Conservation (phyloP, 2,888 invertebrate genomes). For the Dynastes grantii region DNA sequence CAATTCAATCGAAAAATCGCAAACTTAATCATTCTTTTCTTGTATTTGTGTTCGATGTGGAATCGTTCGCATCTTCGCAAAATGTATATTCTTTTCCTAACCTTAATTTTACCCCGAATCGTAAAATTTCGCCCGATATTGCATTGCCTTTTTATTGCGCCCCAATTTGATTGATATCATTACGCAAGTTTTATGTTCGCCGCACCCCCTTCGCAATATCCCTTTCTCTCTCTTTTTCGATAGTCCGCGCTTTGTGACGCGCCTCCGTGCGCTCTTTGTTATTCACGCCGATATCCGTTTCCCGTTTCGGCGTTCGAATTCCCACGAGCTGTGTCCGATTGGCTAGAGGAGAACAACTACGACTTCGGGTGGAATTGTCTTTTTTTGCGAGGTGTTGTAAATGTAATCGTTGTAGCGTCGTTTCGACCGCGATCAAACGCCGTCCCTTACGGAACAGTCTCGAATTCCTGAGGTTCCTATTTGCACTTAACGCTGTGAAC, state of each 20-base stretch:
- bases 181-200: slow-evolving; percentile 6
- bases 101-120: not conserved
- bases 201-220: not conserved
- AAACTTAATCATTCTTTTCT: not conserved
- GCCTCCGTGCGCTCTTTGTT: not conserved
- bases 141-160: slow-evolving; percentile 5
- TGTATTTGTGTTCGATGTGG: not conserved
- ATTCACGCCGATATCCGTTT: slow-evolving; percentile 12
- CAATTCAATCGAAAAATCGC: not conserved
- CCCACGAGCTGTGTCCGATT: slow-evolving; percentile 20
- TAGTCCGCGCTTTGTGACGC: not conserved
- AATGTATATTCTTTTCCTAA: not conserved
- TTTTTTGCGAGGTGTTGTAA: slow-evolving; percentile 13
- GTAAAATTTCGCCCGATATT: slow-evolving; percentile 12
- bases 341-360: slow-evolving; percentile 17
- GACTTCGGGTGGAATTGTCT: not conserved
- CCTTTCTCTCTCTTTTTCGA: not conserved
- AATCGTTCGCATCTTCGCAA: not conserved
- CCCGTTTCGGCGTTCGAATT: slow-evolving; percentile 17
- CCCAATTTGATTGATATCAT: slow-evolving; percentile 8
- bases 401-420: slow-evolving; percentile 8
- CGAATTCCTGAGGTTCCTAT: not conserved
- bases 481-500: not conserved
- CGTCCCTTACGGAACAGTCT: not conserved
- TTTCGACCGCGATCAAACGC: not conserved